A percentile compares a stretch with the other conserved stretches of the same genome.
phyloP scores from a whole-genome alignment of 1,140 invertebrate genomes.

The Drosophila funebris region DNA sequence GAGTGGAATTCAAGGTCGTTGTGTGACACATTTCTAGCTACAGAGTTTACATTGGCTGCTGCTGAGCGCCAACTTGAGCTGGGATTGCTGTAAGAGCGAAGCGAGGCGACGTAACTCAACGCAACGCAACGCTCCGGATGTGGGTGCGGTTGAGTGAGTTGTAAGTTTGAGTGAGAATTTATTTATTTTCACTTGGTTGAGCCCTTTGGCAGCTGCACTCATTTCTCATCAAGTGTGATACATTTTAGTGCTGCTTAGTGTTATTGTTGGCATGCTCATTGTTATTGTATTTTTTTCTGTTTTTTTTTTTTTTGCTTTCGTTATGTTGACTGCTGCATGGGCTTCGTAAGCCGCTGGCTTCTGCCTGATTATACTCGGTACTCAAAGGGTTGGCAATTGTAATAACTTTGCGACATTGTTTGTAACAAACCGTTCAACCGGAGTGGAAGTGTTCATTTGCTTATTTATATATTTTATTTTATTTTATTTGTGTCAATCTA shows the following conservation, averaged over 20 bases:
- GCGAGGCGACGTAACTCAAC: too few relatives aligned
- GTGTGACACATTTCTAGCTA: conserved; percentile 71
- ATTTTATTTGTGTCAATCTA: too few relatives aligned
- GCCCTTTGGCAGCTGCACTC: conserved; percentile 7
- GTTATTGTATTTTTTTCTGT: conserved; percentile 1
- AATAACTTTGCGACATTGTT: not conserved
- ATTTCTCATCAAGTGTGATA: conserved; percentile 17
- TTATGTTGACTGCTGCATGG: conserved; percentile 18
- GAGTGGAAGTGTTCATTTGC: not conserved
- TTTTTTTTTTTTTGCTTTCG: not conserved
- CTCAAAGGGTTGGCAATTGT: not conserved
- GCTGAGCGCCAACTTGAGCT: conserved; percentile 24
- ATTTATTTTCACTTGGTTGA: conserved; percentile 26
- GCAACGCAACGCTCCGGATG: conserved; percentile 37
- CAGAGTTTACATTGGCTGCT: conserved; percentile 52
- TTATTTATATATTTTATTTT: too few relatives aligned
- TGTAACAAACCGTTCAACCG: not conserved
- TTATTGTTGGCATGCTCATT: conserved; percentile 19
- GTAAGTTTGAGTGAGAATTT: conserved; percentile 17
- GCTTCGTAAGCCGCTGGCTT: conserved; percentile 36
- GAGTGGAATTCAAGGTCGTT: conserved; percentile 71
- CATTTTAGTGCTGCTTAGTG: conserved; percentile 4
- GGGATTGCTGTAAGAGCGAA: conserved; percentile 15
- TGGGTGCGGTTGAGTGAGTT: conserved; percentile 73
- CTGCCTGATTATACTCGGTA: not conserved